Conservation (phyloP, 1,140 invertebrate species). For the Formica selysi region DNA sequence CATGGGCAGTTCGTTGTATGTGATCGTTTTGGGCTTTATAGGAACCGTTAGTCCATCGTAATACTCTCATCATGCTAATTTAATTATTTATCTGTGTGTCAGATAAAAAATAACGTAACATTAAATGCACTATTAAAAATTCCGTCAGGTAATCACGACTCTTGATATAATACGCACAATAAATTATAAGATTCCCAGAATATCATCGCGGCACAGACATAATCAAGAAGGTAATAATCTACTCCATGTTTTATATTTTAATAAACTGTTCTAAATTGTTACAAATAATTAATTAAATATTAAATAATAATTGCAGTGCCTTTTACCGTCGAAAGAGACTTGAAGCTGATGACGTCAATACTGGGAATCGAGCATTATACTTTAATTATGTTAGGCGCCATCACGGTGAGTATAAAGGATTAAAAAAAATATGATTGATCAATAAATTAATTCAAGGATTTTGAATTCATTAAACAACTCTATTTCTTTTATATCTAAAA, state of each 20-base stretch:
- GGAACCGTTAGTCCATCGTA: slow-evolving; percentile 85
- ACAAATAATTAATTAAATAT: slow-evolving; percentile 15
- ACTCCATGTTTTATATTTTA: neutral
- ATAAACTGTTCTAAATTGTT: slow-evolving; percentile 40
- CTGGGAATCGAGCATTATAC: slow-evolving; percentile 84
- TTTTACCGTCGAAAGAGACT: slow-evolving; percentile 80
- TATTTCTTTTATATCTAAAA: slow-evolving; percentile 7
- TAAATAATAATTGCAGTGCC: slow-evolving; percentile 73
- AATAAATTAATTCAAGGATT: neutral
- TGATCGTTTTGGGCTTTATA: slow-evolving; percentile 82
- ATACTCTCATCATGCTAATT: slow-evolving; percentile 73
- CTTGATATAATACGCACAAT: slow-evolving; percentile 81
- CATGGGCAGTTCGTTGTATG: slow-evolving; percentile 82
- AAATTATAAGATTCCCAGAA: slow-evolving; percentile 76
- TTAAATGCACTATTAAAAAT: slow-evolving; percentile 20
- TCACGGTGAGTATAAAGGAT: slow-evolving; percentile 77
- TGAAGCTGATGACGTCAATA: slow-evolving; percentile 84
- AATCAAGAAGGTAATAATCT: slow-evolving; percentile 64
- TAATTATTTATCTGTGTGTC: neutral
- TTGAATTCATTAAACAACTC: neutral
- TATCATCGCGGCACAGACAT: slow-evolving; percentile 40
- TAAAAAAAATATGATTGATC: neutral
- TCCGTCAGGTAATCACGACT: slow-evolving; percentile 80
- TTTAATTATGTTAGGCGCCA: slow-evolving; percentile 82
- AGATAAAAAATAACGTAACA: neutral